Evolutionary conservation across 2,888 invertebrate species (phyloP), one percentile per base, ranked within the genome.

Genomic region (Rhagonycha lutea): DNA sequence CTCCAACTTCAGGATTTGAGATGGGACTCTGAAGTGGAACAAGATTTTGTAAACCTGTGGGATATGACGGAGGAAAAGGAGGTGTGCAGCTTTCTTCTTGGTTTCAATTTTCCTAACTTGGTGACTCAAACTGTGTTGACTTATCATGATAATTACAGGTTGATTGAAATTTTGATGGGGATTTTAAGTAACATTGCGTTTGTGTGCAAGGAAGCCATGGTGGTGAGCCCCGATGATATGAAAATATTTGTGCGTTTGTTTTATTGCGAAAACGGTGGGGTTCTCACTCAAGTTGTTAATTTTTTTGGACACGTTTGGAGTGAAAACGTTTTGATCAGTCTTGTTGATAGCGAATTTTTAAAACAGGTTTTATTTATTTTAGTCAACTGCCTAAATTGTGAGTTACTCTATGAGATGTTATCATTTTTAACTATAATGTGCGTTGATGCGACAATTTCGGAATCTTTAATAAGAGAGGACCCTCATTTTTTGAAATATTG

Each of bases 61-160:
- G 95, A 96, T 81, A 96, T 95, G 95, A 94, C 95, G 0, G 90
- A 93, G 0, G 94, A 96, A 81, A 90, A 91, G 79, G 95, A 95
- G 83, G 93, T 96, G 0, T 94, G 94, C 10, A 83, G 90, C 62
- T 93, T 93, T 83, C 87, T 96, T 11, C 87, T 93, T 73, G 89
- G 92, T 80, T 91, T 94, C 78, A 90, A 94, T 77, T 92, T 92
- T 75, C 88, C 94, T 4, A 91, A 92, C 73, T 88, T 95, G 14
- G 91, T 93, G 14, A 89, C 90, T 80, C 63, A 65, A 24, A 89
- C 91, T 74, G 90, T 90, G 0, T 84, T 93, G 68, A 90, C 92
- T 5, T 89, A 90, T 69, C 90, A 92, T 0, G 89, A 91, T 69
- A 90, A 92, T 61, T 90, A 91, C 10, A 90, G 96, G 80, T 88